Evolutionary conservation across 2,888 invertebrate species (phyloP), one percentile per base, ranked within the genome.

Genomic region (Geophilus truncorum): DNA sequence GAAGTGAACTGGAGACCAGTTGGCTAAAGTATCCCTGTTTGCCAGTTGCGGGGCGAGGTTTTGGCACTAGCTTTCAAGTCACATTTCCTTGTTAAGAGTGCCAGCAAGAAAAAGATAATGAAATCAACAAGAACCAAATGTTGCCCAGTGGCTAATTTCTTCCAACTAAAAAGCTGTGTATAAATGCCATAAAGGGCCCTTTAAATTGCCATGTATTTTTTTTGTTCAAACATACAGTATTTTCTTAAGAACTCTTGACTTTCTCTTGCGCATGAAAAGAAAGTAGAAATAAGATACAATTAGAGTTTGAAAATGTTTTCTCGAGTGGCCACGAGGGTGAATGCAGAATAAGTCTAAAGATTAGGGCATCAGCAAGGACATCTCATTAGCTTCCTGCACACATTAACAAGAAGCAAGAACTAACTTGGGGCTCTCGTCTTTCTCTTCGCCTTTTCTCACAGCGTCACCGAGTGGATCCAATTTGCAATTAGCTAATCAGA

Each of bases 401-500:
- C 70, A 70, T 70, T 70, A 28, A 70, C 70, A 70, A 70, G 28
- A 70, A 70, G 70, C 3, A 51, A 51, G 70, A 70, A 70, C 25
- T 28, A 70, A 70, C 70, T 28, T 28, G 70, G 70, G 70, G 70
- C 28, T 70, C 70, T 70, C 70, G 70, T 70, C 70, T 70, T 70
- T 28, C 70, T 70, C 25, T 70, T 70, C 15, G 6, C 70, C 28
- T 25, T 12, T 28, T 28, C 70, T 51, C 18, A 21, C 70, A 70
- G 28, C 28, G 21, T 21, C 51, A 21, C n/a, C 70, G 70, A 70
- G 70, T 70, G 70, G 70, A 70, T 70, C 70, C 70, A 70, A 70
- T 70, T 70, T 70, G 70, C 70, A 70, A 70, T 70, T 70, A 70
- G 70, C 28, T 70, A 70, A 70, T 70, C 70, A 70, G 70, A 70